Conservation (phyloP, 1,140 invertebrate genomes). For the Stegodyphus mimosarum region DNA sequence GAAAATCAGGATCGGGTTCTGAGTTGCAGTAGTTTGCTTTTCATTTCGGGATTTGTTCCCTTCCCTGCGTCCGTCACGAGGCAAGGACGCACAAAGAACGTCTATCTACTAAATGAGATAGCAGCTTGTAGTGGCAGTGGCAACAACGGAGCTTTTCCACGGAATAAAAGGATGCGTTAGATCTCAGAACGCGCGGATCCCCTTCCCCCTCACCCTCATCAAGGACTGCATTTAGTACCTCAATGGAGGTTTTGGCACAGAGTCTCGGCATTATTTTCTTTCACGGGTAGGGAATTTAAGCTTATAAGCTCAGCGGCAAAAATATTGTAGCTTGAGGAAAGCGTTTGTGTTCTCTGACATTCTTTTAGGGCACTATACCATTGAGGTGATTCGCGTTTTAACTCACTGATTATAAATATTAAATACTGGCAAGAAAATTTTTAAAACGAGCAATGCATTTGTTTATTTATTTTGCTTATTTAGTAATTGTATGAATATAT, state of each 20-base stretch:
- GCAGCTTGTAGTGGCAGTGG: background rate
- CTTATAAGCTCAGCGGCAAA: no score
- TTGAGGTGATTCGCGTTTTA: no score
- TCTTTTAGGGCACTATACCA: no score
- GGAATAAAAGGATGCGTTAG: background rate
- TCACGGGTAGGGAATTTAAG: no score
- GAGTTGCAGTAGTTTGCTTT: background rate
- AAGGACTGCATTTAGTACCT: background rate
- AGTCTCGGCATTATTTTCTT: background rate
- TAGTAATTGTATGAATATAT: no score
- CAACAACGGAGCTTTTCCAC: background rate
- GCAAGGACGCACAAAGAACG: background rate
- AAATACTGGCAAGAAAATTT: no score
- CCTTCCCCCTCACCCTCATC: background rate
- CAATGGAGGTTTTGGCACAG: background rate
- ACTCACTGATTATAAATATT: no score
- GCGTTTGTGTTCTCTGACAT: no score
- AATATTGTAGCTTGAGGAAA: no score
- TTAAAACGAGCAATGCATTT: no score
- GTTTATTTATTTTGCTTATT: no score
- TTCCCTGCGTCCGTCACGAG: background rate
- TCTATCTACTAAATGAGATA: conserved; percentile 7
- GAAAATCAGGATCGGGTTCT: background rate
- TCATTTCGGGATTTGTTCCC: background rate
- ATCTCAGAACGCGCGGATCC: background rate